Evolutionary conservation across 2,113 vertebrate genomes (phyloP), one percentile per base, ranked within the genome.

Genomic region (Brachirus orientalis): DNA sequence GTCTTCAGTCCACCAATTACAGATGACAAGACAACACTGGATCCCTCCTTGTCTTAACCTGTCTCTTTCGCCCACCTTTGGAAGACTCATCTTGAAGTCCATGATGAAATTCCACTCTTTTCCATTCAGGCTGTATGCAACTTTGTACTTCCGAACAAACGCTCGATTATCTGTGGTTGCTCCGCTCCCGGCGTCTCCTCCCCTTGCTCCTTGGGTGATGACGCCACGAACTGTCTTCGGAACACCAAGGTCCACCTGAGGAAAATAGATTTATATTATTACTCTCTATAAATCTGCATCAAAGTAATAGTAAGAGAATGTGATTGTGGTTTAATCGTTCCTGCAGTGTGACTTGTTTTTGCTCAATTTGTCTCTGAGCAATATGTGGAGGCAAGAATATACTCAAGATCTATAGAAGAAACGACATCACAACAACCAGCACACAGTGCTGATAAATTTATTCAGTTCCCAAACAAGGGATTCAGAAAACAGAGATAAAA

Each of bases 71-170:
- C 92, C 4, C 90, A 98, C 98, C 97, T 98, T 98, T 6, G 95
- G 91, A 69, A 95, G 93, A 85, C 94, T 95, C 0, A 94, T 96
- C 90, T 94, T 96, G 38, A 69, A 68, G 86, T 99, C 98, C 82
- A 94, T 95, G 85, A 98, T 91, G 60, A 95, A 95, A 38, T 93
- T 94, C 97, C 97, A 99, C 54, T 97, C 95, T 11, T 95, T 95
- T 62, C 93, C 95, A 0, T 94, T 94, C 69, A 96, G 75, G 86
- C 97, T 98, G 91, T 97, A 92, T 4, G 96, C 92, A 62, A 99
- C 93, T 71, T 96, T 97, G 89, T 98, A 98, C 84, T 97, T 98
- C 87, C 96, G 92, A 38, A 99, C 96, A 1, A 97, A 99, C 0
- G 97, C 97, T 19, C 96, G 92, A 77, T 97, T 96, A 38, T 99